Evolutionary conservation across 2,113 vertebrate species (phyloP), one percentile per base, ranked within the genome.

Genomic region (Willisornis vidua): DNA sequence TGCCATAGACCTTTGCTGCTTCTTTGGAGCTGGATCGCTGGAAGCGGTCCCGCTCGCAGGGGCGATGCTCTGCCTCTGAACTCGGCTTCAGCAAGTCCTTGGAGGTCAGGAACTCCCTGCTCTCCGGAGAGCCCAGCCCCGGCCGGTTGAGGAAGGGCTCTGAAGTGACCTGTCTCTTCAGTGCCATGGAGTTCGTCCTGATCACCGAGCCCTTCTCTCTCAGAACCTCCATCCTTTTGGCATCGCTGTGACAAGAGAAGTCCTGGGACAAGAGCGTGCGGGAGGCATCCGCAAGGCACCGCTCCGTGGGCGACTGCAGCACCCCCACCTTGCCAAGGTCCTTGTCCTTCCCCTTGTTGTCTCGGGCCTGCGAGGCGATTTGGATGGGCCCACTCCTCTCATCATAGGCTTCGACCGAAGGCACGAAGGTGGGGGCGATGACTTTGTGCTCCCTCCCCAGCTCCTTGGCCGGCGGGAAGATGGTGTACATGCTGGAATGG

Each of bases 341-440:
- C 23, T 98, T 97, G 43, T 99, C 99, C 59, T 98, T 98, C 31
- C 83, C 97, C 80, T 98, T 98, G 94, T 98, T 98, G 95, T 99
- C 99, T 0, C 99, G 98, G 43, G 99, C 99, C 98, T 99, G 99
- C 0, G 99, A 99, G 9, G 99, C 99, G 2, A 99, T 99, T 92
- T 99, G 99, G 96, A 99, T 99, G 85, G 99, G 99, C 48, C 99
- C 99, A 1, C 94, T 98, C 95, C 98, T 98, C 98, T 99, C 99
- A 1, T 99, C 99, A 3, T 99, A 99, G 96, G 99, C 98, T 98
- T 99, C 99, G 70, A 99, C 98, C 82, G 99, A 99, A 99, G 99
- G 99, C 98, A 99, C 99, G 25, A 99, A 99, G 81, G 99, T 99
- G 75, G 99, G 99, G 57, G 99, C 99, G 57, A 98, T 99, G 91